These are phyloP conservation scores for Oncorhynchus gorbuscha DNA, from an alignment of 2,113 vertebrate genomes.

Conservation along the genomic window DNA sequence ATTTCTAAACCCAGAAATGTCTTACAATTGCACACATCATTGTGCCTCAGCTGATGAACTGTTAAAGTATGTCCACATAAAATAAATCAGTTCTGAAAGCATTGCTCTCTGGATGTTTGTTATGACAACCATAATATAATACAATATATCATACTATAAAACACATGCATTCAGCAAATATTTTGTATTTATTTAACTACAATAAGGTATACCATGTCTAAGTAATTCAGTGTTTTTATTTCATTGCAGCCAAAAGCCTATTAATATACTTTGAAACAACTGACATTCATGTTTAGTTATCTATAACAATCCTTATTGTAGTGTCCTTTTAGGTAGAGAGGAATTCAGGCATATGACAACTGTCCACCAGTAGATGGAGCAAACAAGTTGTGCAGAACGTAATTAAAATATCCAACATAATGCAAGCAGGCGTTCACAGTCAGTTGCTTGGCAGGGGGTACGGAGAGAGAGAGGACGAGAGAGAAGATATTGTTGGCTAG, in stretches of 20 bases:
- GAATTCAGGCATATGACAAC: neutral
- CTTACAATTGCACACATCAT: neutral
- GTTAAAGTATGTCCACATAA: neutral
- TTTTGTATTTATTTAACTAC: neutral
- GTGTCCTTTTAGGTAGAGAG: neutral
- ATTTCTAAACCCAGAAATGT: neutral
- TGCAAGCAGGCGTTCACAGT: slow-evolving; percentile 17
- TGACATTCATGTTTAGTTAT: neutral
- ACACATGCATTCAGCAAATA: neutral
- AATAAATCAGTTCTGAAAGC: neutral
- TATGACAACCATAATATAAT: neutral
- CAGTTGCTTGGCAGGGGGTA: slow-evolving; percentile 18
- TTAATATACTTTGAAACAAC: neutral
- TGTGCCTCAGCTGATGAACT: neutral
- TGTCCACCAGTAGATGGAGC: slow-evolving; percentile 58
- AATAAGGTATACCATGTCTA: no score
- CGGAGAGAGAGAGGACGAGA: neutral
- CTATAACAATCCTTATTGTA: neutral
- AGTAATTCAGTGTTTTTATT: neutral
- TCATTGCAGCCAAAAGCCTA: neutral
- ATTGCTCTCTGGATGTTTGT: neutral
- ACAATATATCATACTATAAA: no score
- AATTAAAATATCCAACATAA: slow-evolving; percentile 43
- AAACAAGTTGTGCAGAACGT: slow-evolving; percentile 45
- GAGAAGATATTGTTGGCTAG: slow-evolving; percentile 12